Base-by-base conservation (phyloP, 30 jellyfish, hydroid and myxozoan species). In the Sanderia malayensis region DNA sequence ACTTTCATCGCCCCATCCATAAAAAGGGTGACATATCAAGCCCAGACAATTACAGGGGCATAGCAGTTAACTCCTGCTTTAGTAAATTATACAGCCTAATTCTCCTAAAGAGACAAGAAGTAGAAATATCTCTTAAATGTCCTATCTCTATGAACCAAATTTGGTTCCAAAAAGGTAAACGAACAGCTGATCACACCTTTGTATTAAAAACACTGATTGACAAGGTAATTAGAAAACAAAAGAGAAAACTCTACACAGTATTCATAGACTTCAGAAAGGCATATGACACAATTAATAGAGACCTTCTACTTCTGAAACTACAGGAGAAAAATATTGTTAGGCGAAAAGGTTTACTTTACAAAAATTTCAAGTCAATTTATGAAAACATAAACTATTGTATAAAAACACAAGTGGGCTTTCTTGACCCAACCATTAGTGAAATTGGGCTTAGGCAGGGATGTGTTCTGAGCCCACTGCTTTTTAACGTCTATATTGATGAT, bases 131-230 rank as follows among this genome's bases (percentile, higher is more conserved):
- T 15, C 55, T 41, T 15, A 41, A 41, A 15, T 41, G 55, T 15
- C 55, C 55, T 41, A 41, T 41, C 55, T 41, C 55, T 6, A 15
- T 41, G 55, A 62, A 62, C 33, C 74, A 62, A 44, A 62, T 62
- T 44, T 47, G 74, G 47, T 62, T 62, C 22, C 29, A 20, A 44
- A 62, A 62, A 44, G 74, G 33, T 17, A 62, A 62, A 20, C 74
- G 1, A 62, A 11, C 74, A 62, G 29, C 74, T 20, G 74, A 62
- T 24, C 53, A 31, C 24, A 62, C 33, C 27, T 62, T 62, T 26
- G 74, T 62, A 62, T 52, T 24, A 62, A 62, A 62, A 62, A 62
- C 74, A 62, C 33, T 62, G 57, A 62, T 62, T 62, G 74, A 62
- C 53, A 62, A 62, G 33, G 33, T n/a, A 20, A 44, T 62, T 19